phyloP scores from a whole-genome alignment of 2,888 invertebrate species.

The Caenorhabditis doughertyi region DNA sequence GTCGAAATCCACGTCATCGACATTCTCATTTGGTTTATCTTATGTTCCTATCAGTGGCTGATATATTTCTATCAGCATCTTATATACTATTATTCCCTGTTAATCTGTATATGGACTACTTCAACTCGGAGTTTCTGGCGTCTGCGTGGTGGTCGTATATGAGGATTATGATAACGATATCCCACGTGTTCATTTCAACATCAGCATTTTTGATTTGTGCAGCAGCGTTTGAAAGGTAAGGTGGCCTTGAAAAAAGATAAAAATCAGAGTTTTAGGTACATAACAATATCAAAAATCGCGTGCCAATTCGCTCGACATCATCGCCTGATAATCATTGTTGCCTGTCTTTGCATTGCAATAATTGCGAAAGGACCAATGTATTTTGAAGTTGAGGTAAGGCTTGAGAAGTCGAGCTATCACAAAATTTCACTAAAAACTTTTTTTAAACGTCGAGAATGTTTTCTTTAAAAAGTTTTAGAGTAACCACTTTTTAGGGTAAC shows the following conservation, averaged over 20 bases:
- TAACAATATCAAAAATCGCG: slow-evolving; percentile 79
- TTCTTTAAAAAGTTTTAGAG: too few relatives aligned
- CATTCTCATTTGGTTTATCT: slow-evolving; percentile 79
- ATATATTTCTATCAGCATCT: slow-evolving; percentile 80
- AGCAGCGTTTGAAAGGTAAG: slow-evolving; percentile 77
- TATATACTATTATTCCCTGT: slow-evolving; percentile 80
- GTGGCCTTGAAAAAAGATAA: neutral
- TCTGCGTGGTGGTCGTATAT: slow-evolving; percentile 78
- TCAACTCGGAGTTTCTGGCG: slow-evolving; percentile 75
- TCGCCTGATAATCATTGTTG: slow-evolving; percentile 69
- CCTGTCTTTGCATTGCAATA: slow-evolving; percentile 74
- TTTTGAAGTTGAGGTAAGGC: slow-evolving; percentile 78
- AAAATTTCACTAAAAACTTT: too few relatives aligned
- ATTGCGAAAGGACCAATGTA: slow-evolving; percentile 79
- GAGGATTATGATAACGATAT: slow-evolving; percentile 75
- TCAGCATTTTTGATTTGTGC: slow-evolving; percentile 79
- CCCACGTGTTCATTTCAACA: slow-evolving; percentile 78
- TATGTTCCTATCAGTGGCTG: slow-evolving; percentile 77
- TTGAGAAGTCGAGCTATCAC: too few relatives aligned
- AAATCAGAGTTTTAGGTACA: slow-evolving; percentile 62
- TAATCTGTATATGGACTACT: slow-evolving; percentile 81
- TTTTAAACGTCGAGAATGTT: too few relatives aligned
- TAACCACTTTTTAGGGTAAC: too few relatives aligned
- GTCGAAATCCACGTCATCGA: slow-evolving; percentile 73
- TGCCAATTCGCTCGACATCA: slow-evolving; percentile 73